Base-by-base conservation (phyloP, 2,797 vertebrate species). In the Bovichtus variegatus region DNA sequence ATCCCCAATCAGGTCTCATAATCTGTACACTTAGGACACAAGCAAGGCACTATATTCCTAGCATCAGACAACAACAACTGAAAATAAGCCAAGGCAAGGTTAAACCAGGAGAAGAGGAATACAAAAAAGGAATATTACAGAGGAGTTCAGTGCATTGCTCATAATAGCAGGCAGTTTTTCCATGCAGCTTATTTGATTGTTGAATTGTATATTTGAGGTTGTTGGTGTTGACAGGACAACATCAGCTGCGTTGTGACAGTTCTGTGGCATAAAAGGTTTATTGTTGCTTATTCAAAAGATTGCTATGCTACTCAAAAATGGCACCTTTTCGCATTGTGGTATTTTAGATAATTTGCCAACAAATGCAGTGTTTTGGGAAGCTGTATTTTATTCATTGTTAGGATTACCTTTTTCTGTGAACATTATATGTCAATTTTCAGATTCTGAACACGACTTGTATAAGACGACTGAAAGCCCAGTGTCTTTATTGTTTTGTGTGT, bases 311-410 rank as follows among this genome's bases (percentile, higher is more conserved):
- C 71, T 57, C 34, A 34, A 47, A 62, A 11, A 27, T 61, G 66
- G 47, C 66, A 87, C 78, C 78, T 83, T 80, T 86, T 85, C 79
- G 80, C 61, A 27, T 55, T 72, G 23, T 71, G 62, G 29, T 61
- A n/a, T 23, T 58, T 57, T 18, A 51, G 21, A 40, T 10, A 36
- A 60, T 58, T 8, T 38, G 10, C 1, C 6, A 12, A 9, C 27
- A 40, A 57, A 57, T 53, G 27, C 29, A 19, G 9, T 11, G 16
- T 8, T 58, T 7, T 23, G 3, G 19, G 47, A 19, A 7, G 25
- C 31, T 25, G 15, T 23, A n/a, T n/a, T 47, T 18, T 34, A 6
- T 23, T 55, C 50, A 7, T 34, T 54, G 29, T 46, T 34, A 13
- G 12, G 12, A 9, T 75, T n/a, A 4, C 8, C 36, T 59, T 11